Conservation (phyloP, 2,797 vertebrate genomes). For the Poeciliopsis infans region DNA sequence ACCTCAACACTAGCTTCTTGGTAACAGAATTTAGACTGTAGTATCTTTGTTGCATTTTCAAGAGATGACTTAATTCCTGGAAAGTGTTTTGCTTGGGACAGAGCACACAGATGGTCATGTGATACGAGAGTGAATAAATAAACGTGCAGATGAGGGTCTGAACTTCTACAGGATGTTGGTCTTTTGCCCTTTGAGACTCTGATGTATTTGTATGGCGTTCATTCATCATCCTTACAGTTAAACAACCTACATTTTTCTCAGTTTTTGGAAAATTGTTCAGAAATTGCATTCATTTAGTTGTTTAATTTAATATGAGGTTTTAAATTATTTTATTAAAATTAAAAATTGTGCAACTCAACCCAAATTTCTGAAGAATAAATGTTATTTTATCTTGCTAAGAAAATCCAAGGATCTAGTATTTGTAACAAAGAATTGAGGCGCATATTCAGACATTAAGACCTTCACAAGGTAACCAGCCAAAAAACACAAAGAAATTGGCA, state of each 20-base stretch:
- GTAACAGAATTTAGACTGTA: neutral
- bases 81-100: constrained; percentile 9
- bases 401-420: neutral
- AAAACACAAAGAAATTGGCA: neutral
- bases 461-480: neutral
- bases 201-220: neutral
- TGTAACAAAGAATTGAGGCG: neutral
- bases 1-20: constrained; percentile 16
- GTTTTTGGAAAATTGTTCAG: neutral
- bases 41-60: constrained; percentile 15
- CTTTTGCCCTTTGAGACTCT: neutral
- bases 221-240: neutral
- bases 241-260: neutral
- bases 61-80: constrained; percentile 19
- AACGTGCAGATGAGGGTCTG: constrained; percentile 1
- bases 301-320: neutral
- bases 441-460: neutral
- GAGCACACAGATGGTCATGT: constrained; percentile 24
- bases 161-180: neutral
- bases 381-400: neutral
- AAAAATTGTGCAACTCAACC: neutral
- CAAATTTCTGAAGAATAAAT: neutral
- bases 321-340: neutral
- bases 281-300: neutral
- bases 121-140: constrained; percentile 13